A percentile compares a stretch with the other conserved stretches of the same genome.
Conservation (phyloP, 2,888 invertebrate species). For the Drosophila melanosoma region DNA sequence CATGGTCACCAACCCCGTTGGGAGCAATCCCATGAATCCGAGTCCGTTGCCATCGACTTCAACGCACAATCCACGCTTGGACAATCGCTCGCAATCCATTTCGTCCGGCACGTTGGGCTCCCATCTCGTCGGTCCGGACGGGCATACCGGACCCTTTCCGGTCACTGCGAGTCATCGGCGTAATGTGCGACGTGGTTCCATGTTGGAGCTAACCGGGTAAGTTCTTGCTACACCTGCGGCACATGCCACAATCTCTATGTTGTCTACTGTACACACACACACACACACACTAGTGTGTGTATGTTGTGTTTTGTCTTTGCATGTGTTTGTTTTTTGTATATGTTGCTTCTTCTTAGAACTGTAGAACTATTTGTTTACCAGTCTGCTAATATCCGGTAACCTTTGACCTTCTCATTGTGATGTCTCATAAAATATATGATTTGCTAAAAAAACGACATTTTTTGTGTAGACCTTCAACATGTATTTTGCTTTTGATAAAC, state of each 20-base stretch:
- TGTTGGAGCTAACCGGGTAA: slow-evolving; percentile 92
- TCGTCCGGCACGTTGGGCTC: slow-evolving; percentile 76
- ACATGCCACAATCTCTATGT: slow-evolving; percentile 33
- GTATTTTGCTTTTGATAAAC: neutral
- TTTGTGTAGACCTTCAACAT: neutral
- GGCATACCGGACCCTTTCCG: slow-evolving; percentile 87
- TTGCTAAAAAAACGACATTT: neutral
- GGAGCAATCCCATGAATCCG: slow-evolving; percentile 84
- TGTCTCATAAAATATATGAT: neutral
- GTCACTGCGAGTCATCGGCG: slow-evolving; percentile 89
- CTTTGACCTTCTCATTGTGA: slow-evolving; percentile 2
- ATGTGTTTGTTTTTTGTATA: slow-evolving; percentile 5
- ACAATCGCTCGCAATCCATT: slow-evolving; percentile 82
- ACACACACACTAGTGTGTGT: slow-evolving; percentile 19
- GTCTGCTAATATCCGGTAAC: neutral
- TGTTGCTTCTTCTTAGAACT: slow-evolving; percentile 1
- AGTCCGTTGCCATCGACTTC: slow-evolving; percentile 67
- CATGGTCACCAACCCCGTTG: slow-evolving; percentile 73
- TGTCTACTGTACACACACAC: slow-evolving; percentile 18
- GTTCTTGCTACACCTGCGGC: slow-evolving; percentile 76
- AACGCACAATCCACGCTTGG: slow-evolving; percentile 80
- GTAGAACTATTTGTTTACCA: slow-evolving; percentile 13
- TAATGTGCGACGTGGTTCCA: slow-evolving; percentile 91
- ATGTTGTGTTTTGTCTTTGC: slow-evolving; percentile 27
- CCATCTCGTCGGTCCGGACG: slow-evolving; percentile 82